Evolutionary conservation across 1,140 invertebrate species (phyloP), one percentile per base, ranked within the genome.

Genomic region (Drosophila burlai): DNA sequence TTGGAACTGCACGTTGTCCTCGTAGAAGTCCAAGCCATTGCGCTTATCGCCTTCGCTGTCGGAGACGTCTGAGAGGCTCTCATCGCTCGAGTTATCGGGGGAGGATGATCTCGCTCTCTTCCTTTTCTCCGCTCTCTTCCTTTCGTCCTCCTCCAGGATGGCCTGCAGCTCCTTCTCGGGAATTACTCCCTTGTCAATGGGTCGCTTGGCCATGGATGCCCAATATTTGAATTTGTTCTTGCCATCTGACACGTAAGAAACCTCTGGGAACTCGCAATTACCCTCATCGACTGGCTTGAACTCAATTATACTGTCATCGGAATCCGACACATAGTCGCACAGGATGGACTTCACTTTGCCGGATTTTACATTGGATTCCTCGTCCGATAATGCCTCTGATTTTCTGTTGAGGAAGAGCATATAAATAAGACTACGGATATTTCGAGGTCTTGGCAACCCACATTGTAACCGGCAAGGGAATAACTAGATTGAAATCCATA

Each of bases 121-220:
- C n/a, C 1, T 15, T 13, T 60, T 45, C 26, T 26, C 26, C 34
- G 42, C 38, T 0, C 0, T 15, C 21, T 24, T 34, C n/a, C 1
- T 15, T 13, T 52, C 38, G 5, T 52, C 31, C 4, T 72, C 54
- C 24, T 54, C 4, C 1, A 46, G 8, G 21, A 58, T 45, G 18
- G 52, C 69, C 50, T 29, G 10, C 1, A 50, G 13, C 2, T 74
- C 59, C 15, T 74, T 60, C 10, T 64, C 29, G 4, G 43, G 2
- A 15, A 74, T 38, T 16, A 60, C 61, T 8, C 74, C 74, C 26
- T 3, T 76, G 54, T 76, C 74, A 10, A 76, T 43, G 7, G 74
- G 72, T 10, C 10, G 55, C 3, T 9, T 9, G n/a, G 61, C 58
- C 72, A 46, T 76, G 16, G 59, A 54, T n/a, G 45, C 18, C 72